These are phyloP conservation scores for Enteromius radiatus DNA, from an alignment of 2,797 vertebrate species.

Conservation along the genomic window DNA sequence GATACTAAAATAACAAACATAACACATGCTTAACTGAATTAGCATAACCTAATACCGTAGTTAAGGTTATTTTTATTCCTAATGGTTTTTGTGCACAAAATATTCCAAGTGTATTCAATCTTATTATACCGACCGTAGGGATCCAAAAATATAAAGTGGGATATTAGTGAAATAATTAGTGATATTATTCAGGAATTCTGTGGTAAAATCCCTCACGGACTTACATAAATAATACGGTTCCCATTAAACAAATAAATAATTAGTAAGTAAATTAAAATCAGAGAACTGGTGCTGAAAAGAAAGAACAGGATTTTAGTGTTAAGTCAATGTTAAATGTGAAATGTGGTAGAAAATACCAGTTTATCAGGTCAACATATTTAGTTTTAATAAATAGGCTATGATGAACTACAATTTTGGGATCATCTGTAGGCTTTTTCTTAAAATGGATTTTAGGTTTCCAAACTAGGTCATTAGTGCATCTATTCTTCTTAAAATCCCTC, in stretches of 20 bases:
- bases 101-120: neutral
- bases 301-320: constrained; percentile 27
- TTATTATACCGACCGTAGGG: neutral
- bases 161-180: neutral
- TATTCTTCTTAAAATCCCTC: neutral
- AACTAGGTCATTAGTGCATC: neutral
- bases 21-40: neutral
- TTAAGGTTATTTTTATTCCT: neutral
- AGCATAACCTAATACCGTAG: neutral
- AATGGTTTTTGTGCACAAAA: neutral
- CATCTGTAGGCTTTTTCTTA: neutral
- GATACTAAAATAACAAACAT: neutral
- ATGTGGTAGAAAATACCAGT: neutral
- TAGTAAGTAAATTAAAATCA: constrained; percentile 6
- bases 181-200: neutral
- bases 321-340: neutral
- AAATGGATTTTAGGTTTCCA: neutral
- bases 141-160: neutral
- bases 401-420: neutral
- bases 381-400: neutral
- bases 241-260: constrained; percentile 26
- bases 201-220: neutral
- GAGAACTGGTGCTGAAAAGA: neutral
- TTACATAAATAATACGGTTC: constrained; percentile 11
- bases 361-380: neutral